Conservation (phyloP, 2,888 invertebrate species). For the Cylloceria caligata region DNA sequence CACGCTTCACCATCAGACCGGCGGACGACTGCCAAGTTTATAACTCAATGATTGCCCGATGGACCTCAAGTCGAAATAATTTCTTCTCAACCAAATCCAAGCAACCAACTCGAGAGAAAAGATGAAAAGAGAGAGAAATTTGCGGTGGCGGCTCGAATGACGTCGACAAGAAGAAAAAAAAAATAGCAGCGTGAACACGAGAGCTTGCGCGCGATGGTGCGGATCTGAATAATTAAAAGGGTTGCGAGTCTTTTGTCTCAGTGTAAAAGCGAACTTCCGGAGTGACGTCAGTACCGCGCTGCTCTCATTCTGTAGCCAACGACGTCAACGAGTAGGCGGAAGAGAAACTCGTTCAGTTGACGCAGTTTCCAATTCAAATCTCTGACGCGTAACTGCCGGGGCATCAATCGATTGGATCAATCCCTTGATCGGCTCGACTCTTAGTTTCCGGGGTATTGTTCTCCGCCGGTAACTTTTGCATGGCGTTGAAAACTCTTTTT, state of each 20-base stretch:
- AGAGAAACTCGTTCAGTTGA: constrained; percentile 59
- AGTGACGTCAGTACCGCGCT: constrained; percentile 59
- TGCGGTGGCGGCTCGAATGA: constrained; percentile 24
- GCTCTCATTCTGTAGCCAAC: constrained; percentile 56
- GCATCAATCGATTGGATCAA: constrained; percentile 68
- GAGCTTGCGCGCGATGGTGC: constrained; percentile 50
- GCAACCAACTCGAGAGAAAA: not conserved
- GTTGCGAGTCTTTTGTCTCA: constrained; percentile 69
- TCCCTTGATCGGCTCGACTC: constrained; percentile 61
- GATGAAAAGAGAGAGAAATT: not conserved
- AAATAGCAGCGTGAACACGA: constrained; percentile 19
- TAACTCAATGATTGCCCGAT: constrained; percentile 78
- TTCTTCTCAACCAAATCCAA: constrained; percentile 14
- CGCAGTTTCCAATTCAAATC: constrained; percentile 23
- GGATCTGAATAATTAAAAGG: constrained; percentile 73
- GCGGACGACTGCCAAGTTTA: constrained; percentile 79
- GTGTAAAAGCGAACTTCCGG: constrained; percentile 62
- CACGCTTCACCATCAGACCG: not conserved
- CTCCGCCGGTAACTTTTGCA: constrained; percentile 35
- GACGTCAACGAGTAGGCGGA: constrained; percentile 46
- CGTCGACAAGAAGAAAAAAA: constrained; percentile 15
- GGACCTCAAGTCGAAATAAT: constrained; percentile 32
- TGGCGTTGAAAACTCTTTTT: constrained; percentile 34
- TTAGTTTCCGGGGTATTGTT: constrained; percentile 67
- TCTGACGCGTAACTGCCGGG: constrained; percentile 10